Evolutionary conservation across 2,113 vertebrate species (phyloP), one percentile per base, ranked within the genome.

Genomic region (Tinamus guttatus): DNA sequence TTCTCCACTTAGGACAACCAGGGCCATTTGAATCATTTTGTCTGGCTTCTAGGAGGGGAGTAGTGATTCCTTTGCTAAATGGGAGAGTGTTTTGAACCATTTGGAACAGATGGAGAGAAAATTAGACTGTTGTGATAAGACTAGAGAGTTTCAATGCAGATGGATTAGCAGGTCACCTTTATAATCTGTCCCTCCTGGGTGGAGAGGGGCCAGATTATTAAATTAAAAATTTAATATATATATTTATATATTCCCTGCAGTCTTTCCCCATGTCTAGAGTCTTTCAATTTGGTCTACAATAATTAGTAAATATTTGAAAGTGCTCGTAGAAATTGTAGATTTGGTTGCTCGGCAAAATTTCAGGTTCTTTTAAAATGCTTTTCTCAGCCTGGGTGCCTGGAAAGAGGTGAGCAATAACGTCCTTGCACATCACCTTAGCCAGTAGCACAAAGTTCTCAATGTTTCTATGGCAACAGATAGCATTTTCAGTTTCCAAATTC

Each of bases 401-500:
- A 75, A 73, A 85, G 68, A 76, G 24, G 45, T 87, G 82, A 80
- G 65, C 24, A 82, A 15, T 71, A 88, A 92, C 75, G 92, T 11
- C 73, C 36, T 91, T 70, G 36, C 54, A 6, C 74, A 68, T 74
- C 65, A 90, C 36, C 63, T 74, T 38, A 22, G 83, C 90, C 30
- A 88, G 85, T 62, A 89, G 76, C 62, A 47, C 17, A 2, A 56
- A 95, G n/a, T 68, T 80, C 82, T 73, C 94, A 41, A 85, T 94
- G 97, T 98, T 97, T 97, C 97, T 96, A 96, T 97, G 97, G 93
- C 96, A 96, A 97, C 94, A 85, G 63, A 96, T 82, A 81, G 49
- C 49, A 90, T 81, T 84, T 84, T 84, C 41, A 27, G 93, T 89
- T 96, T 51, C 15, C n/a, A 81, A 67, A 84, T 43, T 56, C 54